Base-by-base conservation (phyloP, 1,140 invertebrate species). In the Eupeodes corollae region DNA sequence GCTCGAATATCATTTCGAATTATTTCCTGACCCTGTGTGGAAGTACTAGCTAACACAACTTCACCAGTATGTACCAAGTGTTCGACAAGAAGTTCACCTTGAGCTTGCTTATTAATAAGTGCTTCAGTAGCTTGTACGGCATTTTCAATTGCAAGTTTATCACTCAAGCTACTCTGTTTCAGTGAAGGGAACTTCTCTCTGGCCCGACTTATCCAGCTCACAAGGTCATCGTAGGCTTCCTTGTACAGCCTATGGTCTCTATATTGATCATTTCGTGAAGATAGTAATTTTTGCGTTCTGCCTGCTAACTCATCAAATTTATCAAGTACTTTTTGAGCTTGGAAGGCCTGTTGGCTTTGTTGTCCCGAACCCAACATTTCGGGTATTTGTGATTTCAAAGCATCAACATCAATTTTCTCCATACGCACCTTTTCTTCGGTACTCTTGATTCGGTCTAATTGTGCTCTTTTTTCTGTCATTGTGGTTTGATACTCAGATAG, bases 331-430 rank as follows among this genome's bases (percentile, higher is more conserved):
- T 84, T 80, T 70, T 90, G 82, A 2, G 90, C 91, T 72, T 92
- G 81, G 38, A 79, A 79, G 0, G 87, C 85, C 2, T 82, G 82
- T 67, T 88, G 76, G 54, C 82, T 82, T 73, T 90, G 84, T 62
- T 91, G 82, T 16, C 88, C 83, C 65, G 82, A 85, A 26, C 83
- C 80, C 31, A 91, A 73, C 80, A 96, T 86, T 72, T 91, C 89
- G n/a, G 78, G 75, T 5, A 89, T 84, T 67, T 92, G 90, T 12
- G 78, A 71, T 70, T 89, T 92, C 18, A 96, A 66, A 46, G 80
- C 82, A 53, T 95, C 91, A 5, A 96, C 89, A 62, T 95, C 91
- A 52, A 91, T 84, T 56, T 91, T 89, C 60, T 96, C 91, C 63
- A 88, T 88, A 6, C 86, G 75, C 5, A 91, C 80, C 70, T 90